Evolutionary conservation across 2,888 invertebrate genomes (phyloP).

Genomic region (Chydorus sphaericus): DNA sequence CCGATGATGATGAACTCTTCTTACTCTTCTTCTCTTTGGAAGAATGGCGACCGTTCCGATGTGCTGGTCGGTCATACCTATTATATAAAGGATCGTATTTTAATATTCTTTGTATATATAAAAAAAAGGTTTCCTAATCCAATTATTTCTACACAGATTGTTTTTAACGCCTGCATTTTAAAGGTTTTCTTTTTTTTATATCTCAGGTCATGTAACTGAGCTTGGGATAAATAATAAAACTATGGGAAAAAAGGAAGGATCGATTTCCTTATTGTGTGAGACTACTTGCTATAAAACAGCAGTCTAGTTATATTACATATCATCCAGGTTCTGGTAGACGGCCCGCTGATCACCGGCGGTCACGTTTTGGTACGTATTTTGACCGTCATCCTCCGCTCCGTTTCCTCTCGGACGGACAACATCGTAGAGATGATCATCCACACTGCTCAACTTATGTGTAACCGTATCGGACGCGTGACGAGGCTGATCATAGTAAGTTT

Average conservation of each 20-base stretch:
- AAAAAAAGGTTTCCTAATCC: neutral
- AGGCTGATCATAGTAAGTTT: neutral
- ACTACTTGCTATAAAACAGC: too few species aligned
- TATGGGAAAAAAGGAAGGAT: too few species aligned
- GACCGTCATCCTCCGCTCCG: neutral
- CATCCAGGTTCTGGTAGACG: slow-evolving; percentile 1
- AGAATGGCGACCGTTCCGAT: too few species aligned
- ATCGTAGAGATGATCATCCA: neutral
- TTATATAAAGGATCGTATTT: neutral
- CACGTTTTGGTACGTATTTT: neutral
- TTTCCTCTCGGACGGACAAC: neutral
- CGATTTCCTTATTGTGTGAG: neutral
- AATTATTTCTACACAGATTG: too few species aligned
- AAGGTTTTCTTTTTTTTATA: too few species aligned
- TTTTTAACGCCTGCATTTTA: too few species aligned
- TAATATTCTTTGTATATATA: neutral
- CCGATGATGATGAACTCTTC: neutral
- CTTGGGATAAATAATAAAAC: too few species aligned
- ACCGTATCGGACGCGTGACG: neutral
- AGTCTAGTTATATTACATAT: neutral
- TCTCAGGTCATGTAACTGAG: too few species aligned
- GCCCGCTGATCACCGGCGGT: neutral
- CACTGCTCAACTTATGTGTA: neutral
- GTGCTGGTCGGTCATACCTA: neutral
- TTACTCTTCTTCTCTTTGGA: neutral